Conservation (phyloP, 2,797 vertebrate genomes). For the Octomys mimax region DNA sequence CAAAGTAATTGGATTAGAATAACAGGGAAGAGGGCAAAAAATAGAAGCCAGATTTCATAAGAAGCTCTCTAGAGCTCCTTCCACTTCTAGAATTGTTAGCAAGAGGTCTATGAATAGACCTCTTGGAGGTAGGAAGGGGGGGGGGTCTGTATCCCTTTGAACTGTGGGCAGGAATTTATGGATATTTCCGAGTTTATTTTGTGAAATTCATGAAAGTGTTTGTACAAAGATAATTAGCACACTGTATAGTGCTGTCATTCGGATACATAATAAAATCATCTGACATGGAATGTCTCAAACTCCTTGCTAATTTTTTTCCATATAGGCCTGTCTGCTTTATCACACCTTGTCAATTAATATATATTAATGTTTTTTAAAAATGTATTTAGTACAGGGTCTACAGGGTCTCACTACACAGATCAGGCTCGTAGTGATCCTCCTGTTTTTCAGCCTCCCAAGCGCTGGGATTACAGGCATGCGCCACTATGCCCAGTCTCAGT, state of each 20-base stretch:
- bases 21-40: not conserved
- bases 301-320: not conserved
- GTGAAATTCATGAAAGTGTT: not conserved
- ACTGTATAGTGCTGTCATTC: not conserved
- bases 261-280: not conserved
- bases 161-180: not conserved
- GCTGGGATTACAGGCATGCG: too few species aligned
- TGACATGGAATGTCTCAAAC: not conserved
- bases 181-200: not conserved
- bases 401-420: too few species aligned
- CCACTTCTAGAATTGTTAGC: not conserved
- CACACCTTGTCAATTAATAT: not conserved
- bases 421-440: too few species aligned
- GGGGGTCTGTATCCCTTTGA: not conserved
- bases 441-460: too few species aligned
- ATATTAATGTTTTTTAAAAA: too few species aligned
- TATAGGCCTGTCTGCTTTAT: not conserved
- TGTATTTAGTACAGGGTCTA: too few species aligned
- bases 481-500: too few species aligned
- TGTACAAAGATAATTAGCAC: not conserved
- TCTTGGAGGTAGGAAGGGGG: not conserved
- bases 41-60: not conserved
- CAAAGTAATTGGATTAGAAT: not conserved
- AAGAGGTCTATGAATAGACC: not conserved
- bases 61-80: not conserved